Conservation (phyloP, 2,797 vertebrate genomes). For the Esox masquinongy region DNA sequence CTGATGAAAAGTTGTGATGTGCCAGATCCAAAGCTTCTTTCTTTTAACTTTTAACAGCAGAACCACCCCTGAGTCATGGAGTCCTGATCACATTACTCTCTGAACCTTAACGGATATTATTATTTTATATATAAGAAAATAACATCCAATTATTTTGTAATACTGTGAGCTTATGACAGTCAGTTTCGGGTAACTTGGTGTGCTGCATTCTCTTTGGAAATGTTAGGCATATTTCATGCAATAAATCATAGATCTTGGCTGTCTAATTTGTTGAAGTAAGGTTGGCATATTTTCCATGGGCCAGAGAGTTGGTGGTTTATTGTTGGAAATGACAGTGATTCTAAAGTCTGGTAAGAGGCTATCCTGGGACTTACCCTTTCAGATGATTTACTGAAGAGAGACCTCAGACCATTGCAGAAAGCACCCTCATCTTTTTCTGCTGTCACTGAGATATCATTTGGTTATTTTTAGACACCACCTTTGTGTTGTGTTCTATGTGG, state of each 20-base stretch:
- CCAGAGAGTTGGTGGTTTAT: constrained; percentile 28
- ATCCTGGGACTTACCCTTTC: background rate
- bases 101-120: background rate
- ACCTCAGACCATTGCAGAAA: background rate
- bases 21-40: background rate
- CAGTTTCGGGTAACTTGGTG: background rate
- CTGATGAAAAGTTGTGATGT: background rate
- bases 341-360: constrained; percentile 24
- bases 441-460: constrained; percentile 32
- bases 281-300: constrained; percentile 51
- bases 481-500: background rate
- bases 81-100: background rate
- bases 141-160: background rate
- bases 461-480: constrained; percentile 40
- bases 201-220: background rate
- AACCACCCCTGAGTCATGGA: background rate
- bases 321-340: constrained; percentile 39
- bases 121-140: background rate
- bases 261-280: constrained; percentile 76
- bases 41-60: background rate
- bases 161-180: background rate
- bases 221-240: constrained; percentile 3
- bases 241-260: constrained; percentile 61
- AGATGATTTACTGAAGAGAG: constrained; percentile 3
- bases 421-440: background rate